Base-by-base conservation (phyloP, 1,140 invertebrate species). In the Heliconius himera region DNA sequence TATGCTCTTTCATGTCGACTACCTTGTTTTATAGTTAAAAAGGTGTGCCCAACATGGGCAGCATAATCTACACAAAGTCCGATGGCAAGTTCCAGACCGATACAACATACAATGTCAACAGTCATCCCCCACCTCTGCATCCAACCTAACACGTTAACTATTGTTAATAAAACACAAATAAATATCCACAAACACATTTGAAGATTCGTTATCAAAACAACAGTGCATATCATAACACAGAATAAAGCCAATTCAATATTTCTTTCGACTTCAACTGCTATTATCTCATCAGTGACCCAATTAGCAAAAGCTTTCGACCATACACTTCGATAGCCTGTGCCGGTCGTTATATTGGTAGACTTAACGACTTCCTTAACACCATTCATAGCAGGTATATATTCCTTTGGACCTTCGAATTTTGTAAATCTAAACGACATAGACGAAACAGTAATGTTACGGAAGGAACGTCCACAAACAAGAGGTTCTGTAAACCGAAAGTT, bases 61-160 rank as follows among this genome's bases (percentile, higher is more conserved):
- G 98, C 97, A 83, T 98, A 98, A 95, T 99, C 98, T 1, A 98
- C 97, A 86, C 97, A 98, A 49, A 99, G 95, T 51, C 98, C 98
- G 84, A 98, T 97, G n/a, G 97, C 97, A 74, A 99, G 94, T 85
- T 98, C 97, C 13, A 98, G 93, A 79, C 96, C 97, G 81, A 99
- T 98, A 90, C 97, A 98, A 46, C 97, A 97, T 38, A 98, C 97
- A 70, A 97, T 96, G 87, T 98, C 98, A 56, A 99, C 97, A 5
- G 97, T 98, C 75, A 98, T 95, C 9, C 97, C 97, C 98, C 98
- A 96, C 72, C 92, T 87, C 85, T 96, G 96, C 97, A 99, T 97
- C 83, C 97, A 97, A 4, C 98, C 98, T 81, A 97, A 96, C 51
- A 98, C 97, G 90, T 98, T 97, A 8, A 97, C 95, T 88, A 98